Evolutionary conservation across 2,888 invertebrate genomes (phyloP).

Genomic region (Apodemia duryi): DNA sequence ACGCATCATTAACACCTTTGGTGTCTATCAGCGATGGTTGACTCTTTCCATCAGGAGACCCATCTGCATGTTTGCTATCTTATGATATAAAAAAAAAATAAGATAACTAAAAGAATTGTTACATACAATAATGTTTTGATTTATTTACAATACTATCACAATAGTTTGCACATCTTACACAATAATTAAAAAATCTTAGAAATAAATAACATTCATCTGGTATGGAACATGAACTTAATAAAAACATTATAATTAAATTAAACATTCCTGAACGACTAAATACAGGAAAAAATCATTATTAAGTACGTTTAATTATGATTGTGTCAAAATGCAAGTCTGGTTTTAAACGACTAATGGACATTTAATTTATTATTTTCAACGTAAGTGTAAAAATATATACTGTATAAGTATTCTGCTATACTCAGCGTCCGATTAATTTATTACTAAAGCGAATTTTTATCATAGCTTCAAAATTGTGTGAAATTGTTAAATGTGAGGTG

Average conservation of each 20-base stretch:
- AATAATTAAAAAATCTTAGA: conserved; percentile 52
- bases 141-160: conserved; percentile 73
- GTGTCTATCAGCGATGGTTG: too few relatives aligned
- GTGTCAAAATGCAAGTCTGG: conserved; percentile 19
- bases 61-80: too few relatives aligned
- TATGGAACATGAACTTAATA: conserved; percentile 35
- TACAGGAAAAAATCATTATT: conserved; percentile 7
- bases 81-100: background rate
- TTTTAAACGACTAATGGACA: conserved; percentile 2
- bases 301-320: background rate
- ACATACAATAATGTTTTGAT: conserved; percentile 39
- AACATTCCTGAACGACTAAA: conserved; percentile 16
- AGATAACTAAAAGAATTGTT: conserved; percentile 19
- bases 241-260: conserved; percentile 7
- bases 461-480: too few relatives aligned
- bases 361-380: background rate
- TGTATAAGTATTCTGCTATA: background rate
- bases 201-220: conserved; percentile 60
- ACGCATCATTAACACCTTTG: too few relatives aligned
- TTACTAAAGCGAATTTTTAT: background rate
- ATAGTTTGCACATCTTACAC: conserved; percentile 38
- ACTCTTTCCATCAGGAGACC: too few relatives aligned
- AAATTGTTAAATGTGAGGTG: background rate
- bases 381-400: background rate
- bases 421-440: background rate